Base-by-base conservation (phyloP, 2,113 vertebrate species). In the Gyps fulvus region DNA sequence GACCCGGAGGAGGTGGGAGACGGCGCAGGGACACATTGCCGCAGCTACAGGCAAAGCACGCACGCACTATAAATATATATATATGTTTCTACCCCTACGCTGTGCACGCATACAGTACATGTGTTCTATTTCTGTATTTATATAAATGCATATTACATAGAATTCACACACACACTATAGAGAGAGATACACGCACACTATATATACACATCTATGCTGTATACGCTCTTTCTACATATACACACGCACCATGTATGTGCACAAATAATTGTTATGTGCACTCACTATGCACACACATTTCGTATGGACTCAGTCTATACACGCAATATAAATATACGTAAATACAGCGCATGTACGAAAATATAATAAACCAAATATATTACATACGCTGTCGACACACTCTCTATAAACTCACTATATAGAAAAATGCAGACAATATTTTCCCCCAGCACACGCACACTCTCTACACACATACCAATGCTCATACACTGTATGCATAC, bases 221-320 rank as follows among this genome's bases (percentile, higher is more conserved):
- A 27, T 13, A 29, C 20, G 0, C 34, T 65, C 22, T n/a, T n/a
- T n/a, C n/a, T n/a, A n/a, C n/a, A n/a, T n/a, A n/a, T n/a, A n/a
- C n/a, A n/a, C n/a, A n/a, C n/a, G 7, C 6, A 8, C 11, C 1
- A 3, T 1, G 27, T 23, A 8, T 7, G 34, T 1, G 1, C 78
- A 42, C 45, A 36, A 76, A 22, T 29, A n/a, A 54, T 10, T 22
- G 6, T 5, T 38, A 9, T 6, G 13, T 5, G 14, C 34, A 7
- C 49, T 8, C 11, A 7, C 26, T 12, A 16, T 10, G 32, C 63
- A 16, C 49, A 36, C 27, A 14, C 17, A 15, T 27, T 45, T 43
- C 1, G 0, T 52, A 4, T 8, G n/a, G 12, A 6, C 25, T 20
- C 16, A 7, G 50, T 6, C 63, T 16, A 4, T 7, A 6, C 22